Percentiles rank a stretch among this genome's conserved stretches.
Conservation (phyloP, 2,888 invertebrate species). For the Phortica okadai region DNA sequence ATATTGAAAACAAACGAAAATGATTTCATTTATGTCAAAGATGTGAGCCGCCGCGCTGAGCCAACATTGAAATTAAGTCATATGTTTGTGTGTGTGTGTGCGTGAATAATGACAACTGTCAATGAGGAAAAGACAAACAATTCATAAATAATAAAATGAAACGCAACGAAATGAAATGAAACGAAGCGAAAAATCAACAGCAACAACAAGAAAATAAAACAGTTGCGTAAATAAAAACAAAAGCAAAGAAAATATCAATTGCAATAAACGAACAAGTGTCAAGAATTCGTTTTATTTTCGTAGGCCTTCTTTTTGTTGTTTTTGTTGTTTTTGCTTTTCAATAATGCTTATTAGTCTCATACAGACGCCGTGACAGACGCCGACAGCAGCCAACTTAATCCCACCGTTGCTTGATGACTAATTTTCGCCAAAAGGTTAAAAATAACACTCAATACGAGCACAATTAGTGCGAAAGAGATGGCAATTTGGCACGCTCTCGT, state of each 20-base stretch:
- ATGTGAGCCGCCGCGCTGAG: background rate
- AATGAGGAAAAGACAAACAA: background rate
- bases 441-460: background rate
- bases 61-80: background rate
- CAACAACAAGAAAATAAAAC: constrained; percentile 34
- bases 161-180: constrained; percentile 48
- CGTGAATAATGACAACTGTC: background rate
- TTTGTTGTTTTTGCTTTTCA: too few relatives aligned
- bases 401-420: too few relatives aligned
- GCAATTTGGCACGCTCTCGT: background rate
- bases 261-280: background rate
- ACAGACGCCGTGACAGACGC: too few relatives aligned
- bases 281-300: too few relatives aligned
- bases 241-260: background rate
- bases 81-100: background rate
- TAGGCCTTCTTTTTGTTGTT: too few relatives aligned
- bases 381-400: too few relatives aligned
- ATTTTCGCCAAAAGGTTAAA: background rate
- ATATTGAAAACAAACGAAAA: background rate
- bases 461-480: background rate
- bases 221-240: constrained; percentile 21
- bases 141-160: constrained; percentile 50
- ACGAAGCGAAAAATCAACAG: constrained; percentile 1
- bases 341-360: too few relatives aligned
- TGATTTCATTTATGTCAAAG: background rate